Conservation (phyloP, 2,113 vertebrate species). For the Neogale vison region DNA sequence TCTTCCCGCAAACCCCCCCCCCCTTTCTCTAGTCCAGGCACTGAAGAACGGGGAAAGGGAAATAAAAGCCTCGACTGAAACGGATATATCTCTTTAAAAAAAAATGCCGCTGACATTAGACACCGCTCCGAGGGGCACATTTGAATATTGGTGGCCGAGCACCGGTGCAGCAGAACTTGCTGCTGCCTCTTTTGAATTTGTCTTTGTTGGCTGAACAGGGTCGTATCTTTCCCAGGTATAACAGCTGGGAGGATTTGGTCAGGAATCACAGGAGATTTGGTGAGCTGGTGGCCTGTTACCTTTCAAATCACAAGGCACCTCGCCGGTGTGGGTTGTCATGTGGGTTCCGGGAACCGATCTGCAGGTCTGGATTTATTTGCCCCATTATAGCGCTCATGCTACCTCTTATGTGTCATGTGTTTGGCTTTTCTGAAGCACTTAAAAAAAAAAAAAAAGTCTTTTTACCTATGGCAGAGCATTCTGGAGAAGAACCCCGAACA, state of each 20-base stretch:
- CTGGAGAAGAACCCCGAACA: neutral
- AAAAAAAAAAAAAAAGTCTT: neutral
- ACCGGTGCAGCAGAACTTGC: neutral
- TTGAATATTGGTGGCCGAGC: conserved; percentile 9
- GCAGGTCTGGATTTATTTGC: conserved; percentile 41
- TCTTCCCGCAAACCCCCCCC: conserved; percentile 55
- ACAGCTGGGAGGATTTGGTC: conserved; percentile 45
- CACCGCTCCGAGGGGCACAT: conserved; percentile 43
- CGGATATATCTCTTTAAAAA: conserved; percentile 75
- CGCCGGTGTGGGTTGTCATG: conserved; percentile 6
- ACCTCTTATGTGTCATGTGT: neutral
- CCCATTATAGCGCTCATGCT: neutral
- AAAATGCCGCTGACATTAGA: conserved; percentile 79
- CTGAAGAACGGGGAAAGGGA: conserved; percentile 82
- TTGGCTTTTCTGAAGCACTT: conserved; percentile 13
- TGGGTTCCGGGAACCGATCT: conserved; percentile 16
- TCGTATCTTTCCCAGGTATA: neutral
- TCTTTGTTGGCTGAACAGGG: neutral
- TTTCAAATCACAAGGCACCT: conserved; percentile 19
- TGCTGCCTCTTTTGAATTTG: neutral
- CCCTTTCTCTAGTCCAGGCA: conserved; percentile 69
- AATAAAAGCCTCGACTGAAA: conserved; percentile 79
- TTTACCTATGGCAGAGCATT: neutral
- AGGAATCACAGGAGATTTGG: neutral
- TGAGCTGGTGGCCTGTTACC: neutral